Evolutionary conservation across 2,797 vertebrate species (phyloP).

Genomic region (Argentina silus): DNA sequence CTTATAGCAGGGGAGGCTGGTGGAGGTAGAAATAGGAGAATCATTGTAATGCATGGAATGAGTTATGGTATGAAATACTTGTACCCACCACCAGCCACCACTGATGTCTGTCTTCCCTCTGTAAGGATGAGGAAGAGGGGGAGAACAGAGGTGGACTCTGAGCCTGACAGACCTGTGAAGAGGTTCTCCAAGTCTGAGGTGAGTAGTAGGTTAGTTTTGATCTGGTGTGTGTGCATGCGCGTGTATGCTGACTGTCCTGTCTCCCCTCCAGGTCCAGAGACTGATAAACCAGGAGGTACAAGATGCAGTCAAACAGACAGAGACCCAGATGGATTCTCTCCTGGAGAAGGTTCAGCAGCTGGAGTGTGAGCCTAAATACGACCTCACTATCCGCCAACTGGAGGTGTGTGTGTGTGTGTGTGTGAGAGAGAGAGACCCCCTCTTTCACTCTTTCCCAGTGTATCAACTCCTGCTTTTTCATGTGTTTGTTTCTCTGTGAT

Average conservation of each 20-base stretch:
- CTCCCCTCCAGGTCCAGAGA: not conserved
- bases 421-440: too few relatives aligned
- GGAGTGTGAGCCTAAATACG: conserved; percentile 10
- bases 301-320: not conserved
- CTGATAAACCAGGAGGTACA: not conserved
- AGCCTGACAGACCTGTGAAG: not conserved
- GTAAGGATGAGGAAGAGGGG: not conserved
- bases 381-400: conserved; percentile 4
- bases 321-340: conserved; percentile 9
- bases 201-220: not conserved
- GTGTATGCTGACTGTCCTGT: not conserved
- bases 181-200: conserved; percentile 1
- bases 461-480: not conserved
- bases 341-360: not conserved
- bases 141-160: not conserved
- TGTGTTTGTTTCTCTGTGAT: not conserved
- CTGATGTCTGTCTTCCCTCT: not conserved
- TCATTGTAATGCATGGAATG: too few relatives aligned
- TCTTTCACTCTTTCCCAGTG: not conserved
- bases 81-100: too few relatives aligned
- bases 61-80: too few relatives aligned
- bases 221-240: not conserved
- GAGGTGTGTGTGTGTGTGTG: not conserved
- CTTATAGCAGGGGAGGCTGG: too few relatives aligned
- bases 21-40: too few relatives aligned